Evolutionary conservation across 2,888 invertebrate species (phyloP), one percentile per base, ranked within the genome.

Genomic region (Lutraria lutraria): DNA sequence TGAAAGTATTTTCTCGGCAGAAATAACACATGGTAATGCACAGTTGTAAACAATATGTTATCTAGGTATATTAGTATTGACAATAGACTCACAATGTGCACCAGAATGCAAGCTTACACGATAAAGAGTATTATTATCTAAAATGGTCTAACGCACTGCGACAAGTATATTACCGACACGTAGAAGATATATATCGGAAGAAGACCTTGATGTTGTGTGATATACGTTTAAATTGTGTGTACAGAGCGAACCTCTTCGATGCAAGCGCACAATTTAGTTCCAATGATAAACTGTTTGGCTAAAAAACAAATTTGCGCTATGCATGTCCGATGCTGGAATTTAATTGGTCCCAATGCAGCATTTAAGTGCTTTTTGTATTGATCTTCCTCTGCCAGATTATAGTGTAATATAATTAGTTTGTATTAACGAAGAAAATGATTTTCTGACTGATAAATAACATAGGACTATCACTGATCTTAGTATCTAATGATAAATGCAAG

Each of bases 381-480:
- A 76, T 76, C 76, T 31, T 15, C 16, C 31, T 0, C 29, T 76
- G 16, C 76, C 19, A n/a, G 76, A 76, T 76, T 76, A 76, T 16
- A 34, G 19, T 31, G 34, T 76, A 76, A 76, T 76, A 76, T 76
- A 76, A 76, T 76, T 76, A 76, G 76, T 34, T 16, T 16, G 34
- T 34, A 76, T 34, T 34, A 4, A 34, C 31, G 29, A 34, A 76
- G 76, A 76, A 76, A 76, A 76, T 76, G 16, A 68, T 68, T 68
- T 68, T 68, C 63, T 68, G n/a, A 68, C 25, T 25, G 63, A 0
- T n/a, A 25, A 68, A 25, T n/a, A 68, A 13, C 25, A 68, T 25
- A 25, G 25, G 8, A 43, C 43, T 43, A 43, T 43, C 43, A 43
- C 8, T 2, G 43, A 43, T 8, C 43, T 43, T 43, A 43, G 43